A percentile compares a stretch with the other conserved stretches of the same genome.
Conservation (phyloP, 1,140 invertebrate genomes). For the Acromyrmex echinatior region DNA sequence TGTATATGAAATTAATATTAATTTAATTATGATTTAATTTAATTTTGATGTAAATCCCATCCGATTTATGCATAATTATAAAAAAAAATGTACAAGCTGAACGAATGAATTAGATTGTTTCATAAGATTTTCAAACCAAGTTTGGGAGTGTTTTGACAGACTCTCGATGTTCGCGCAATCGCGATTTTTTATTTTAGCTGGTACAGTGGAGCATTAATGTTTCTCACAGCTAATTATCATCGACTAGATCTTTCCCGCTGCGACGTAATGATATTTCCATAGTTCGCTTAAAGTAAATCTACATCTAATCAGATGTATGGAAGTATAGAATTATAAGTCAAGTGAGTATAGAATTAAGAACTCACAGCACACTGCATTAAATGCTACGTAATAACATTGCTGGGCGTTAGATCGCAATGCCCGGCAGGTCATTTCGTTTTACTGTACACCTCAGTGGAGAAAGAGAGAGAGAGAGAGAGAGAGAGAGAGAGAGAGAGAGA, state of each 20-base stretch:
- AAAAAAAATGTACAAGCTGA: neutral
- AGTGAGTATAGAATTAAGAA: slow-evolving; percentile 17
- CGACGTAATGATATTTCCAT: neutral
- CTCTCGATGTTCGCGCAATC: slow-evolving; percentile 25
- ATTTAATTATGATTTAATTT: neutral
- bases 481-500: slow-evolving; percentile 31
- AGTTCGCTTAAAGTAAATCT: slow-evolving; percentile 36
- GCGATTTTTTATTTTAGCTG: slow-evolving; percentile 6
- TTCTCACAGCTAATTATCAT: slow-evolving; percentile 45
- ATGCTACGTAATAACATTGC: slow-evolving; percentile 30
- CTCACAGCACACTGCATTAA: neutral
- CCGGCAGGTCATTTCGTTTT: slow-evolving; percentile 9
- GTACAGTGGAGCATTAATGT: slow-evolving; percentile 30
- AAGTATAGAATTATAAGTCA: slow-evolving; percentile 32
- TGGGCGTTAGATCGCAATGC: slow-evolving; percentile 18
- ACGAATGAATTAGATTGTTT: neutral
- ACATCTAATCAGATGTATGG: slow-evolving; percentile 44
- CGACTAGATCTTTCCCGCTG: slow-evolving; percentile 31
- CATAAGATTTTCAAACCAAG: slow-evolving; percentile 7
- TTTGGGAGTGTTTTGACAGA: slow-evolving; percentile 26
- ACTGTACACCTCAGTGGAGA: neutral
- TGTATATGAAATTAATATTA: slow-evolving; percentile 2
- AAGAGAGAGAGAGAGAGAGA: slow-evolving; percentile 35
- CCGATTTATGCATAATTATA: neutral
- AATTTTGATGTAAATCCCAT: neutral